These are phyloP conservation scores for Manduca sexta DNA, from an alignment of 1,140 invertebrate species.

Conservation along the genomic window DNA sequence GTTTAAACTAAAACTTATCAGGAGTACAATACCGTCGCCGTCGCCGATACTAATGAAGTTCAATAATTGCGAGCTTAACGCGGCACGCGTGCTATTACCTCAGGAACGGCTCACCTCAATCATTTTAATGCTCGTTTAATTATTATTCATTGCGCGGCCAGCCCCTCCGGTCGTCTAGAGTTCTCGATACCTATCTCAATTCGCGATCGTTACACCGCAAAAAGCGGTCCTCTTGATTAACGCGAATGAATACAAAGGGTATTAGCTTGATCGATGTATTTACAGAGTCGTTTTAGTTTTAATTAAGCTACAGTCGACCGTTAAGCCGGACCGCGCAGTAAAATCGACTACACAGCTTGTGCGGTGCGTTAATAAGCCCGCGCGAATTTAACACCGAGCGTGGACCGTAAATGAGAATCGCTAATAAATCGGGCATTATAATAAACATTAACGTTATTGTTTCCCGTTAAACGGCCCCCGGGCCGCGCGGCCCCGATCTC, in stretches of 20 bases:
- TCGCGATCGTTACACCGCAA: slow-evolving; percentile 23
- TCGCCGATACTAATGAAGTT: slow-evolving; percentile 41
- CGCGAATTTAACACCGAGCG: slow-evolving; percentile 44
- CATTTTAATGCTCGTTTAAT: slow-evolving; percentile 41
- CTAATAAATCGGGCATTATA: slow-evolving; percentile 63
- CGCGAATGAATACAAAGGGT: slow-evolving; percentile 20
- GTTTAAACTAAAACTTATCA: slow-evolving; percentile 19
- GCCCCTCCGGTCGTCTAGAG: slow-evolving; percentile 14
- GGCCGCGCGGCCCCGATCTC: slow-evolving; percentile 9
- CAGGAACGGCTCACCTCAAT: slow-evolving; percentile 33
- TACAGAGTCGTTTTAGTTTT: slow-evolving; percentile 59
- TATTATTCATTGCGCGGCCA: slow-evolving; percentile 29
- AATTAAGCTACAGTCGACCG: slow-evolving; percentile 54
- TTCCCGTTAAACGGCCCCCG: slow-evolving; percentile 43
- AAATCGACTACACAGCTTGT: slow-evolving; percentile 43
- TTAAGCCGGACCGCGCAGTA: slow-evolving; percentile 51
- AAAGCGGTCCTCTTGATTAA: slow-evolving; percentile 28
- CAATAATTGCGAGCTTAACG: slow-evolving; percentile 49
- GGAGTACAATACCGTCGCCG: slow-evolving; percentile 28
- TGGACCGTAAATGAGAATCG: slow-evolving; percentile 52
- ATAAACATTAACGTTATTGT: slow-evolving; percentile 67
- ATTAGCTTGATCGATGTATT: slow-evolving; percentile 45
- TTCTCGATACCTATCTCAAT: slow-evolving; percentile 19
- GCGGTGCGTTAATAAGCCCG: slow-evolving; percentile 48
- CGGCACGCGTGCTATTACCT: slow-evolving; percentile 33